Evolutionary conservation across 2,113 vertebrate species (phyloP).

Genomic region (Pithys albifrons): DNA sequence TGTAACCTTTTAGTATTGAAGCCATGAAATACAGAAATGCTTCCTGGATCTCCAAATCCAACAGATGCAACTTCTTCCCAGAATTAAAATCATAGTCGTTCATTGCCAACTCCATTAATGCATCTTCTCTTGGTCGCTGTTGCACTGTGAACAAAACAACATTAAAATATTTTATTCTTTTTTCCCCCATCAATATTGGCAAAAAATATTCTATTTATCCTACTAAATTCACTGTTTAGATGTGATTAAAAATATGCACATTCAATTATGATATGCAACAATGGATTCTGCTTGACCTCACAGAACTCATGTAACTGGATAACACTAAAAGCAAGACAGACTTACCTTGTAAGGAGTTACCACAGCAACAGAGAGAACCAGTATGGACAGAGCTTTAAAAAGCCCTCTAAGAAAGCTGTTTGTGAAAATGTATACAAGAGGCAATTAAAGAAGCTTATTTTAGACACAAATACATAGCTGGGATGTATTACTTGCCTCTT

Average conservation of each 20-base stretch:
- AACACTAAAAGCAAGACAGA: neutral
- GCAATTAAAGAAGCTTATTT: neutral
- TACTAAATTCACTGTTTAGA: neutral
- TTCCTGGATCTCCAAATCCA: constrained; percentile 98
- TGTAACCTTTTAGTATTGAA: constrained; percentile 95
- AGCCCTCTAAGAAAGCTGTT: neutral
- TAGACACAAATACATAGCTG: neutral
- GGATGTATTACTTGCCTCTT: neutral
- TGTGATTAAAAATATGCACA: neutral
- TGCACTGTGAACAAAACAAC: constrained; percentile 80
- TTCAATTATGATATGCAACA: neutral
- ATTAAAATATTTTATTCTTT: neutral
- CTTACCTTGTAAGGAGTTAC: neutral
- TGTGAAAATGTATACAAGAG: neutral
- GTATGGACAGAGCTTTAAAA: neutral
- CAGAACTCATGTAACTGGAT: neutral
- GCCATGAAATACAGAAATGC: constrained; percentile 98
- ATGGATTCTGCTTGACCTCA: neutral
- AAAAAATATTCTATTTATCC: neutral
- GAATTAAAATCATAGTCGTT: constrained; percentile 89
- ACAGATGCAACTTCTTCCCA: constrained; percentile 87
- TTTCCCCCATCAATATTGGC: neutral
- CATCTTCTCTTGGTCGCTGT: constrained; percentile 89
- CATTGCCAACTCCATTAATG: constrained; percentile 86
- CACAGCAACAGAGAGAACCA: constrained; percentile 8